Conservation (phyloP, 2,797 vertebrate genomes). For the Lagorchestes hirsutus region DNA sequence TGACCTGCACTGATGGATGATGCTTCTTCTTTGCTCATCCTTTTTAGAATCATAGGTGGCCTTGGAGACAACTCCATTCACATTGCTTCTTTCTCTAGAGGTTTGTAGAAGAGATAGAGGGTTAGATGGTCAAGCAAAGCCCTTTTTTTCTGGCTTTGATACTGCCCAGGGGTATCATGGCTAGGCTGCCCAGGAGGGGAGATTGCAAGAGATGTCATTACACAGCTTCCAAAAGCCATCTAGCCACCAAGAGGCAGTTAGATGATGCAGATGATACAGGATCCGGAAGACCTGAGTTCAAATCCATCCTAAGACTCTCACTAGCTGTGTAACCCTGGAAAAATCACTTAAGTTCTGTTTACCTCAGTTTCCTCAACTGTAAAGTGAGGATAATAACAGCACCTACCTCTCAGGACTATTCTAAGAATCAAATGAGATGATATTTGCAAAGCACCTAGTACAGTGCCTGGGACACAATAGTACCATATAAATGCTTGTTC, state of each 20-base stretch:
- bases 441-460: not conserved
- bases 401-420: not conserved
- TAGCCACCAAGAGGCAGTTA: not conserved
- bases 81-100: not conserved
- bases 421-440: not conserved
- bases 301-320: not conserved
- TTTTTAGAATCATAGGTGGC: not conserved
- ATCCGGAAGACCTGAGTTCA: not conserved
- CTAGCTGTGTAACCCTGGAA: not conserved
- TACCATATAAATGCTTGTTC: not conserved
- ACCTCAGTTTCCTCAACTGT: not conserved
- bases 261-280: not conserved
- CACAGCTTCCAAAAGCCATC: not conserved
- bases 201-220: not conserved
- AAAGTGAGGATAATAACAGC: conserved; percentile 5
- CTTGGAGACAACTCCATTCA: not conserved
- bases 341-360: not conserved
- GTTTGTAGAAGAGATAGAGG: not conserved
- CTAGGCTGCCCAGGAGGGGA: not conserved
- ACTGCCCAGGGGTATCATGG: not conserved
- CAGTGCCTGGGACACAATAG: not conserved
- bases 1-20: not conserved
- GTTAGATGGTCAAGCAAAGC: not conserved
- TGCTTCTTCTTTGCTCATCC: not conserved
- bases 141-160: not conserved